Evolutionary conservation across 2,113 vertebrate genomes (phyloP).

Genomic region (Microcebus lehilahytsara): DNA sequence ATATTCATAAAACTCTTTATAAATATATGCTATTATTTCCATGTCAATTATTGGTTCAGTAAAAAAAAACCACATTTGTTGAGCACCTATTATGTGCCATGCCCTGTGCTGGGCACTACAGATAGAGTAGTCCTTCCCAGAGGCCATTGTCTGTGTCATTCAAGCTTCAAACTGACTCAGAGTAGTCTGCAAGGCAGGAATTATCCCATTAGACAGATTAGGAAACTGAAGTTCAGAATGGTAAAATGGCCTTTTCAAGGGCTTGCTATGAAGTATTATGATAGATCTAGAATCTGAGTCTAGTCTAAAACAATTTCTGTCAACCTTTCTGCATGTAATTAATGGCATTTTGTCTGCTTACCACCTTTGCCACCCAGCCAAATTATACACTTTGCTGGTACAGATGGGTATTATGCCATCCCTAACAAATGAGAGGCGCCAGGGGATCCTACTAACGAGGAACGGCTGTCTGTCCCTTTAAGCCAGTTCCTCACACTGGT

Average conservation of each 20-base stretch:
- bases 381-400: neutral
- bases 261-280: neutral
- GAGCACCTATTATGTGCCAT: neutral
- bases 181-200: neutral
- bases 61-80: neutral
- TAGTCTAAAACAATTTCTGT: neutral
- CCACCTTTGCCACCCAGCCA: neutral
- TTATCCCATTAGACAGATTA: neutral
- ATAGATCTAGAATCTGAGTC: neutral
- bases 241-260: neutral
- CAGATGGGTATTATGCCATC: neutral
- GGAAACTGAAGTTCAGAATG: neutral
- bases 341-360: neutral
- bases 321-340: neutral
- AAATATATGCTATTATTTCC: neutral
- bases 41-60: neutral
- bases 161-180: neutral
- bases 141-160: neutral
- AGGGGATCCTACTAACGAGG: neutral
- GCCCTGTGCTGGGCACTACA: accelerated
- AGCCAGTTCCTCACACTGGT: neutral
- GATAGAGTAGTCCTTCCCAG: neutral
- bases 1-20: neutral
- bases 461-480: neutral
- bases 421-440: neutral